phyloP scores from a whole-genome alignment of 2,113 vertebrate species.

The Pachyramphus minor region DNA sequence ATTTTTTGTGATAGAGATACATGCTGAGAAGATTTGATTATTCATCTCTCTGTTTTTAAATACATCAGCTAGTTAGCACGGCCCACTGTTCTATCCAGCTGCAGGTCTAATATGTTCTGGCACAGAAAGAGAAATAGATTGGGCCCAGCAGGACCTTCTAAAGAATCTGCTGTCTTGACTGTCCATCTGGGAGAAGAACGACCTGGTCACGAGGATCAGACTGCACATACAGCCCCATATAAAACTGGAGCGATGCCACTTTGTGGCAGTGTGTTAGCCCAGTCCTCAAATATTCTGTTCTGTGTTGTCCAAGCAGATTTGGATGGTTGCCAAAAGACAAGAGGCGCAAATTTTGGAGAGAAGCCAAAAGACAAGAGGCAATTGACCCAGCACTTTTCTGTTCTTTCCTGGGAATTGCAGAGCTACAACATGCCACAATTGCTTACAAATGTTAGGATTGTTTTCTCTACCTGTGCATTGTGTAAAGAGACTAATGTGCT shows the following conservation, averaged over 20 bases:
- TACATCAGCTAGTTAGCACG: neutral
- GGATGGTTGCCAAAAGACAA: conserved; percentile 10
- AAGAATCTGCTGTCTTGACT: neutral
- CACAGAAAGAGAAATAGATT: neutral
- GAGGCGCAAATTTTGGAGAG: conserved; percentile 5
- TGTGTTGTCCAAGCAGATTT: neutral
- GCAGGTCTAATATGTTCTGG: neutral
- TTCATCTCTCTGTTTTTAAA: conserved; percentile 1
- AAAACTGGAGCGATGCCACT: neutral
- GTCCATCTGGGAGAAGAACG: neutral
- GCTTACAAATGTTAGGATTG: conserved; percentile 62
- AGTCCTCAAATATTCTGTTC: neutral
- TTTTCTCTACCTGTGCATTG: conserved; percentile 62
- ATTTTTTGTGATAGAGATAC: neutral
- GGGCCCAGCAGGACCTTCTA: neutral
- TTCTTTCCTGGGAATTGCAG: conserved; percentile 57
- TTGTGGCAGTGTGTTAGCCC: neutral
- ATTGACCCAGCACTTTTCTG: conserved; percentile 55
- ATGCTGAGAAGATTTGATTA: neutral
- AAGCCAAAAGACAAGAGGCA: conserved; percentile 58
- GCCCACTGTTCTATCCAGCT: conserved; percentile 20
- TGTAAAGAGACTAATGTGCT: conserved; percentile 60
- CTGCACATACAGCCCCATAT: neutral
- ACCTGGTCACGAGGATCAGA: neutral
- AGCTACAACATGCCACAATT: conserved; percentile 44